Base-by-base conservation (phyloP, 1,140 invertebrate genomes). In the Diachasma alloeum region DNA sequence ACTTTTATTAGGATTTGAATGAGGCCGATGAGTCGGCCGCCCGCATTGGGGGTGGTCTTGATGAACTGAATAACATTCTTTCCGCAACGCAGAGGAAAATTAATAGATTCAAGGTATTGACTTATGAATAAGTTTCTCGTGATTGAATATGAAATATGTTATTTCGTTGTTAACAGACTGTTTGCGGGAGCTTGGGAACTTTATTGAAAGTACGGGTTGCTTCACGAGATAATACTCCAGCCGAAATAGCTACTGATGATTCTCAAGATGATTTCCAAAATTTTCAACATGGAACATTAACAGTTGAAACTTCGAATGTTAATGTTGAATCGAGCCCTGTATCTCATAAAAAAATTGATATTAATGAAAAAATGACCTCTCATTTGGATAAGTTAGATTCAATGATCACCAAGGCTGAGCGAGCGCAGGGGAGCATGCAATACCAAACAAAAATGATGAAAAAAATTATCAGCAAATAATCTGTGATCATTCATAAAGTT, bases 1-100 rank as follows among this genome's bases (percentile, higher is more conserved):
- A n/a, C n/a, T n/a, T n/a, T n/a, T n/a, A n/a, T 89, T 77, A 96
- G 94, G 91, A 94, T 81, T 84, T 95, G 15, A 89, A 94, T 53
- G 83, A 90, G 59, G 91, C 95, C 81, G 91, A 93, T 72, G 96
- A 98, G 83, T 90, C 92, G 73, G 82, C 96, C 4, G 91, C 93
- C 81, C 92, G 92, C 73, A 91, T 94, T 0, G 92, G 92, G 68
- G 93, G 93, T 72, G 96, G 95, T 78, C 89, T 97, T n/a, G 94
- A 95, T 70, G 94, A 96, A 84, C 91, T 98, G 36, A 96, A 96
- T 83, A 93, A 91, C 22, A 95, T 96, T 73, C 88, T 97, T 44
- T 92, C 91, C 80, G 92, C 91, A 24, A 97, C 96, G 0, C 96
- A 98, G 86, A 94, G 94, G 74, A 96, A 96, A 89, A 90, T 98